These are phyloP conservation scores for Drosophila leontia DNA, from an alignment of 1,140 invertebrate genomes.

Conservation along the genomic window DNA sequence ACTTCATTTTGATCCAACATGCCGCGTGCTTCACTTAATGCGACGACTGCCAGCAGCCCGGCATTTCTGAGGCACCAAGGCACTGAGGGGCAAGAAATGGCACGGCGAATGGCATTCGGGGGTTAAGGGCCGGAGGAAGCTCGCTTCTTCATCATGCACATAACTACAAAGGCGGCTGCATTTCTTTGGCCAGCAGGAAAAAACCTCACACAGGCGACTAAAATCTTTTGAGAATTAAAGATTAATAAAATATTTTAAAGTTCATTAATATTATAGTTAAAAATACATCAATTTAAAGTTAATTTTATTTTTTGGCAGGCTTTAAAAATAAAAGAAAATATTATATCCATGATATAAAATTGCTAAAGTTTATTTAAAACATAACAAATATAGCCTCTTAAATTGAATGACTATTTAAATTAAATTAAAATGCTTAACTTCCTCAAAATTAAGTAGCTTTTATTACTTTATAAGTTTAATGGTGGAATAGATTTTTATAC, in stretches of 20 bases:
- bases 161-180: slow-evolving; percentile 60
- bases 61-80: slow-evolving; percentile 12
- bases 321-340: too few species aligned
- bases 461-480: neutral
- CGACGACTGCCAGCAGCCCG: slow-evolving; percentile 55
- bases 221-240: neutral
- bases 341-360: too few species aligned
- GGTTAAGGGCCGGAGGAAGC: neutral
- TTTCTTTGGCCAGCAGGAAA: slow-evolving; percentile 36
- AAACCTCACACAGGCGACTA: neutral
- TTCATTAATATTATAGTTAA: too few species aligned
- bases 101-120: slow-evolving; percentile 9
- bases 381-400: too few species aligned
- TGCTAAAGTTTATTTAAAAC: too few species aligned
- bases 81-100: slow-evolving; percentile 12
- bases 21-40: slow-evolving; percentile 80
- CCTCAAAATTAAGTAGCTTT: neutral
- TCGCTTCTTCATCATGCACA: slow-evolving; percentile 56
- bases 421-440: neutral
- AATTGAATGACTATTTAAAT: neutral
- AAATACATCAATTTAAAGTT: neutral
- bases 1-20: slow-evolving; percentile 82
- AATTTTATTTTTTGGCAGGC: too few species aligned
- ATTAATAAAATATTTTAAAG: neutral
- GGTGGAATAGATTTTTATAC: neutral